These are phyloP conservation scores for Tenthredo livida DNA, from an alignment of 2,888 invertebrate genomes.

Conservation along the genomic window DNA sequence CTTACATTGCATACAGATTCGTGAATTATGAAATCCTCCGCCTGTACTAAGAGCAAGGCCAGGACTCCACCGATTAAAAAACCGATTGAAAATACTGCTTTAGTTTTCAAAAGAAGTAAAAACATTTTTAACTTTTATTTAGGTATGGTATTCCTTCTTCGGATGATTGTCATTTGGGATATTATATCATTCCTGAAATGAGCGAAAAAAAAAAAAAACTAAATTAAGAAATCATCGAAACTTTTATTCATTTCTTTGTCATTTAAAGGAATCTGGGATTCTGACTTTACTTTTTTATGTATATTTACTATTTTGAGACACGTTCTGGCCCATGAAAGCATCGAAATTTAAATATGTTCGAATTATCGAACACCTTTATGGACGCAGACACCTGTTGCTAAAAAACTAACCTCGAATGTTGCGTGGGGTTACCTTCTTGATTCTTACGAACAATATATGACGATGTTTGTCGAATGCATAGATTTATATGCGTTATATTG, in stretches of 20 bases:
- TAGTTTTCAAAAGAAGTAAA: constrained; percentile 58
- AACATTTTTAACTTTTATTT: constrained; percentile 62
- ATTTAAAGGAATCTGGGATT: too few species aligned
- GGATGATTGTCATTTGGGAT: neutral
- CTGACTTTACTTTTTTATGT: too few species aligned
- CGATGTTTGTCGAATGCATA: neutral
- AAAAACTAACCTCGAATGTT: constrained; percentile 12
- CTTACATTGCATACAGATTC: constrained; percentile 55
- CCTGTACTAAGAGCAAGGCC: constrained; percentile 59
- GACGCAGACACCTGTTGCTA: constrained; percentile 15
- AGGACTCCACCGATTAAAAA: constrained; percentile 66
- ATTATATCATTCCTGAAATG: neutral
- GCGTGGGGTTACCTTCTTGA: neutral
- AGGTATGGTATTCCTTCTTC: neutral
- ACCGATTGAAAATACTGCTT: constrained; percentile 65
- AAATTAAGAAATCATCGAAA: too few species aligned
- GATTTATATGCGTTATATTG: neutral
- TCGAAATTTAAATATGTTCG: too few species aligned
- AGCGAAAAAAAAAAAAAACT: too few species aligned
- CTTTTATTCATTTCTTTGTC: too few species aligned
- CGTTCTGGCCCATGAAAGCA: too few species aligned
- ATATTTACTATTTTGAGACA: too few species aligned
- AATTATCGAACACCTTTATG: too few species aligned
- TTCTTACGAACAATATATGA: neutral
- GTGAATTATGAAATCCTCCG: constrained; percentile 53